Conservation (phyloP, 1,140 invertebrate species). For the Magallana angulata region DNA sequence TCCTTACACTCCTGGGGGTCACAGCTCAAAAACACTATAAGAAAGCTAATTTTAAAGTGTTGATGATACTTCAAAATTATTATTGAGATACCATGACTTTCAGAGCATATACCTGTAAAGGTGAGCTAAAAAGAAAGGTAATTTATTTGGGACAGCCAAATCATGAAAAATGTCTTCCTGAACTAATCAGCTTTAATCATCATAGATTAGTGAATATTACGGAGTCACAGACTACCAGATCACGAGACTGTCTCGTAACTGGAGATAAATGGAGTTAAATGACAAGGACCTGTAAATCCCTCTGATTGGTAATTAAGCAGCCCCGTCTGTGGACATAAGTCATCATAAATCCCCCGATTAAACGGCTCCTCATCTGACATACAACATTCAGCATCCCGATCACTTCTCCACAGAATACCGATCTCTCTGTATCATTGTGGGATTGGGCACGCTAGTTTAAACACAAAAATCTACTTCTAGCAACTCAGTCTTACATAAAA, state of each 20-base stretch:
- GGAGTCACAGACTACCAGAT: neutral
- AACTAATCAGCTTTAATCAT: neutral
- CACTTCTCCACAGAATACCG: neutral
- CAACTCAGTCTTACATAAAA: neutral
- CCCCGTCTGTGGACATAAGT: neutral
- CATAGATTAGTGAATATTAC: neutral
- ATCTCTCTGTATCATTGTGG: neutral
- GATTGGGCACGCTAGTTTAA: neutral
- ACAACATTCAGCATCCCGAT: neutral
- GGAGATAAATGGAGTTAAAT: neutral
- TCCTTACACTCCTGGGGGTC: too few relatives aligned
- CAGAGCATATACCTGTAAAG: too few relatives aligned
- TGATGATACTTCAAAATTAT: too few relatives aligned
- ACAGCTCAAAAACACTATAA: too few relatives aligned
- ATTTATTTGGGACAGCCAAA: neutral
- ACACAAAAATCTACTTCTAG: neutral
- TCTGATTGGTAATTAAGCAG: neutral
- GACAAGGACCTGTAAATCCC: neutral
- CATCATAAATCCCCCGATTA: constrained; percentile 19
- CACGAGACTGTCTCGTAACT: neutral
- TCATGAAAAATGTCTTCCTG: neutral
- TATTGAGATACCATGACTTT: too few relatives aligned
- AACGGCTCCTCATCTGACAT: neutral
- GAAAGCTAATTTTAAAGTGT: too few relatives aligned
- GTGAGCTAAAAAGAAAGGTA: too few relatives aligned